Percentiles rank a stretch among this genome's conserved stretches.
Evolutionary conservation across 2,113 vertebrate genomes (phyloP).

Genomic region (Varanus salvator): DNA sequence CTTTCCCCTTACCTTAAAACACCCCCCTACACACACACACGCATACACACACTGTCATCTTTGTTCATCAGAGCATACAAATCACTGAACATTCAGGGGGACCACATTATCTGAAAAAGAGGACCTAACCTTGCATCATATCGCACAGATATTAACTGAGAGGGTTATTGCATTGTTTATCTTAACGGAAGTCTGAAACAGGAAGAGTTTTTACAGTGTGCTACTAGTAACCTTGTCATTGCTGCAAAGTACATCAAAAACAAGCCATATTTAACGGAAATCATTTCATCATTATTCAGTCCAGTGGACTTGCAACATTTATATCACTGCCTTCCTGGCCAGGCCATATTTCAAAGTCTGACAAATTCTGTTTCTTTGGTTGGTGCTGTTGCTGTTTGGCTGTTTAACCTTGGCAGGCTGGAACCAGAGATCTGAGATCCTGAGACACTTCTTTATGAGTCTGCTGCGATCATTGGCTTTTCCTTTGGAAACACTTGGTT

Average conservation of each 20-base stretch:
- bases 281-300: slow-evolving; percentile 26
- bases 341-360: neutral
- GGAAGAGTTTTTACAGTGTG: slow-evolving; percentile 15
- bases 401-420: neutral
- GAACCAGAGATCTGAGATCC: neutral
- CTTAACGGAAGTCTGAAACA: slow-evolving; percentile 47
- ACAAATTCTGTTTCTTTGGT: neutral
- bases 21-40: neutral
- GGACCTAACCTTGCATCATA: slow-evolving; percentile 5
- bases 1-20: slow-evolving; percentile 16
- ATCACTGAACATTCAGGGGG: slow-evolving; percentile 50
- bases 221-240: neutral
- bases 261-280: neutral
- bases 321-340: slow-evolving; percentile 13
- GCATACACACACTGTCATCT: slow-evolving; percentile 33
- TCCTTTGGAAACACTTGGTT: neutral
- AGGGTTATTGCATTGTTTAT: slow-evolving; percentile 40
- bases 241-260: slow-evolving; percentile 33
- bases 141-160: slow-evolving; percentile 35
- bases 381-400: neutral
- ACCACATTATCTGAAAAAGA: slow-evolving; percentile 47
- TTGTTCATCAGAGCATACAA: slow-evolving; percentile 20
- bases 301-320: slow-evolving; percentile 19
- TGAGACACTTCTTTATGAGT: neutral
- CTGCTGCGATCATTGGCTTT: neutral